Percentiles rank a stretch among this genome's conserved stretches.
These are phyloP conservation scores for Lapara coniferarum DNA, from an alignment of 2,888 invertebrate genomes.

Conservation along the genomic window DNA sequence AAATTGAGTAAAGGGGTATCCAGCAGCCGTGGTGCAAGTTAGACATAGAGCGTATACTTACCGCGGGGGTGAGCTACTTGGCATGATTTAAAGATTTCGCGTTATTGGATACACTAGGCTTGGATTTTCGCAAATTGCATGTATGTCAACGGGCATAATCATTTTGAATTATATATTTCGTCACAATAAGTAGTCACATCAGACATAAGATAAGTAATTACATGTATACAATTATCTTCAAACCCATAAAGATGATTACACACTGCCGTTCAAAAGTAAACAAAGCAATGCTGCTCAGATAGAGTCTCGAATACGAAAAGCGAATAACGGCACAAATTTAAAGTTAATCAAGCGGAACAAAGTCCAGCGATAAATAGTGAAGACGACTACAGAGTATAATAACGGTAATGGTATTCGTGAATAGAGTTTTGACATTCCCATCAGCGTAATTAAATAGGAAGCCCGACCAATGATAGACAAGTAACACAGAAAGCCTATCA, in stretches of 20 bases:
- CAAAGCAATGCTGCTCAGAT: neutral
- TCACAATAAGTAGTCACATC: no score
- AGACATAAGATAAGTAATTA: no score
- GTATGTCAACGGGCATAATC: no score
- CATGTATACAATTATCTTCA: no score
- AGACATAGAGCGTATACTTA: conserved; percentile 30
- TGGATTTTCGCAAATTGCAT: no score
- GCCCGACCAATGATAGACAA: conserved; percentile 32
- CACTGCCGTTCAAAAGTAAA: neutral
- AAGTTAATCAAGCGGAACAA: neutral
- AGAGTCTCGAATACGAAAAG: neutral
- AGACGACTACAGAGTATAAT: neutral
- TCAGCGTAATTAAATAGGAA: conserved; percentile 31
- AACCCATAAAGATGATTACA: neutral
- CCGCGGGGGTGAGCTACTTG: conserved; percentile 26
- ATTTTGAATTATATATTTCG: no score
- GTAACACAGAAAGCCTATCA: conserved; percentile 33
- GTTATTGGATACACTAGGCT: no score
- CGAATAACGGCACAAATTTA: neutral
- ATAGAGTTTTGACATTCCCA: conserved; percentile 25
- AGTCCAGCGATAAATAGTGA: neutral
- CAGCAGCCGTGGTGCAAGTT: conserved; percentile 65
- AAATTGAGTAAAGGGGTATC: conserved; percentile 77
- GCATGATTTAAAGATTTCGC: neutral
- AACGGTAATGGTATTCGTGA: neutral